Evolutionary conservation across 2,888 invertebrate species (phyloP).

Genomic region (Caenorhabditis drosophilae): DNA sequence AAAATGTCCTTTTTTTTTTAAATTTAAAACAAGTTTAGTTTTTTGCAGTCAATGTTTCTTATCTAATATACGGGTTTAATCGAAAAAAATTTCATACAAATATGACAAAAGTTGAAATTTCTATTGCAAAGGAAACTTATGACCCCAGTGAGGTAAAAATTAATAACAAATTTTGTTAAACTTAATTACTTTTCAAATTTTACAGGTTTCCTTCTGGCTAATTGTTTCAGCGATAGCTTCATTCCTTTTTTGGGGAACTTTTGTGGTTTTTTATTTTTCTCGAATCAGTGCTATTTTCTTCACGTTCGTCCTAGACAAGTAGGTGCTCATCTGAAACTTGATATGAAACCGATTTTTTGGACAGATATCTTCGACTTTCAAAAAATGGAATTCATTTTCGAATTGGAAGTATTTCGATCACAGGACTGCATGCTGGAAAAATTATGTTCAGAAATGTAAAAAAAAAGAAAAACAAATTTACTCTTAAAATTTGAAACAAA

Average conservation of each 20-base stretch:
- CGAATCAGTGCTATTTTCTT: slow-evolving; percentile 52
- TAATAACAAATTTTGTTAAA: too few species aligned
- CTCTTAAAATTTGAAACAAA: background rate
- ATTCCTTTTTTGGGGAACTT: slow-evolving; percentile 55
- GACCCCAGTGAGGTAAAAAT: too few species aligned
- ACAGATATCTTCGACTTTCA: slow-evolving; percentile 42
- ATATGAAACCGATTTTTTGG: background rate
- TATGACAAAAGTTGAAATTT: too few species aligned
- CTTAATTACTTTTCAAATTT: too few species aligned
- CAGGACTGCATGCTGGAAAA: slow-evolving; percentile 89
- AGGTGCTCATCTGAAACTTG: slow-evolving; percentile 4
- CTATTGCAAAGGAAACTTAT: too few species aligned
- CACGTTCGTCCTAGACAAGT: slow-evolving; percentile 54
- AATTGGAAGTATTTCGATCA: slow-evolving; percentile 86
- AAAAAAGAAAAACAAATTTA: too few species aligned
- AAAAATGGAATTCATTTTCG: slow-evolving; percentile 47
- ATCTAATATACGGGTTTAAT: too few species aligned
- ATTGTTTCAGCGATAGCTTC: slow-evolving; percentile 41
- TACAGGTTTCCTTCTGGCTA: slow-evolving; percentile 29
- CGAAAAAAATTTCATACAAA: too few species aligned
- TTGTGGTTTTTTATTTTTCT: slow-evolving; percentile 57
- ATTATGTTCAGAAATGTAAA: slow-evolving; percentile 93
- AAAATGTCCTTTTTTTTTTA: background rate
- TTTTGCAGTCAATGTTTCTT: too few species aligned
- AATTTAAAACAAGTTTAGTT: too few species aligned